Evolutionary conservation across 2,888 invertebrate genomes (phyloP).

Genomic region (Epistrophe grossulariae): DNA sequence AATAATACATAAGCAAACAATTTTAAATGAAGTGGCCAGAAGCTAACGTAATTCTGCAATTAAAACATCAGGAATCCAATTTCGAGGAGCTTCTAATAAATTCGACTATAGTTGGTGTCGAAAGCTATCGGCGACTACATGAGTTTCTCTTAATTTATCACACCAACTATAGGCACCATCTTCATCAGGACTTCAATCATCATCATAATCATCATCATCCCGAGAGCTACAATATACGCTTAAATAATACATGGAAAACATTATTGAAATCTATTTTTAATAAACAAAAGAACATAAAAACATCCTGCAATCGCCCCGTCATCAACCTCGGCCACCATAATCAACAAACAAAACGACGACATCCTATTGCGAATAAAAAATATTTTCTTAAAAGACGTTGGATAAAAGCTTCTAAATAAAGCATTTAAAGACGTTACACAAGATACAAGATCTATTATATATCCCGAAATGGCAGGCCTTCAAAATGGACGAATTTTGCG

Average conservation of each 20-base stretch:
- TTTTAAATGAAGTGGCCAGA: slow-evolving; percentile 67
- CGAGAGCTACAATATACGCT: neutral
- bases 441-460: neutral
- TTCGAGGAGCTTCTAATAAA: slow-evolving; percentile 38
- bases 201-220: slow-evolving; percentile 11
- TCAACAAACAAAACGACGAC: slow-evolving; percentile 9
- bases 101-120: slow-evolving; percentile 22
- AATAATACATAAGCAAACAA: slow-evolving; percentile 33
- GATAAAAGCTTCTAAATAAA: slow-evolving; percentile 28
- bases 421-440: slow-evolving; percentile 50
- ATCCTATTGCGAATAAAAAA: neutral
- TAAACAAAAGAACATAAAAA: neutral
- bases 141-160: slow-evolving; percentile 43
- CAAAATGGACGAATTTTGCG: slow-evolving; percentile 84
- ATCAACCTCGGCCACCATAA: neutral
- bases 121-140: slow-evolving; percentile 37
- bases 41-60: slow-evolving; percentile 52
- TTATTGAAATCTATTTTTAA: neutral
- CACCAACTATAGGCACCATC: slow-evolving; percentile 41
- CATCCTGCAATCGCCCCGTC: neutral
- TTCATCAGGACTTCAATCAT: neutral
- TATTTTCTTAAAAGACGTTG: slow-evolving; percentile 2
- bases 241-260: slow-evolving; percentile 34
- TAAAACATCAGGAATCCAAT: slow-evolving; percentile 54
- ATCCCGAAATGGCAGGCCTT: slow-evolving; percentile 78